Evolutionary conservation across 2,113 vertebrate species (phyloP), one percentile per base, ranked within the genome.

Genomic region (Varanus salvator): DNA sequence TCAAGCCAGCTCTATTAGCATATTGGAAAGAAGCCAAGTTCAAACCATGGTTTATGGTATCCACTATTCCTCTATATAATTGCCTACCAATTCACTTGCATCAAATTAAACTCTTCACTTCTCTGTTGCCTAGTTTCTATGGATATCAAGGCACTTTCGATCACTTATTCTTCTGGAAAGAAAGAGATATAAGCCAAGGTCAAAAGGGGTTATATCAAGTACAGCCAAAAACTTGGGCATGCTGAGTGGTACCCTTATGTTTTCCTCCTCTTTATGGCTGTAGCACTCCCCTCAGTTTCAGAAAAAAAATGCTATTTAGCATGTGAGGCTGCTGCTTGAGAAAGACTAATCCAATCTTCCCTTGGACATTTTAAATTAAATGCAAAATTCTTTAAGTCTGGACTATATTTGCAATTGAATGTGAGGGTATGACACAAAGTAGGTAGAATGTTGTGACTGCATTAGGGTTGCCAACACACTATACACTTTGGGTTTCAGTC

Each of bases 21-120:
- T 44, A 44, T 44, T n/a, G n/a, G 71, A 31, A 15, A 74, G 31
- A 74, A 74, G 31, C 34, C 74, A 76, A 11, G 23, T 21, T 14
- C 57, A 60, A 60, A 60, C 57, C 57, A 60, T 60, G 9, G 11
- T 21, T 19, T 21, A 64, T 78, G 44, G 17, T 64, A 4, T 64
- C 60, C 60, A 19, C 48, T 50, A 29, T 48, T 9, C 38, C 76
- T 78, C 8, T 50, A 38, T 54, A 31, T 90, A 57, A 88, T 93
- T 95, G 93, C 88, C 0, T 0, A 27, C 52, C 78, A 90, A 85
- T 60, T 92, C 89, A 92, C 90, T 84, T 93, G 72, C 87, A 87
- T 44, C 48, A 64, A 4, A 60, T 87, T 82, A 91, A 89, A 89
- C 80, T 84, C 66, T 86, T 90, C 91, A 87, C 52, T 87, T 90